Conservation (phyloP, 2,797 vertebrate species). For the Chrosomus eos region DNA sequence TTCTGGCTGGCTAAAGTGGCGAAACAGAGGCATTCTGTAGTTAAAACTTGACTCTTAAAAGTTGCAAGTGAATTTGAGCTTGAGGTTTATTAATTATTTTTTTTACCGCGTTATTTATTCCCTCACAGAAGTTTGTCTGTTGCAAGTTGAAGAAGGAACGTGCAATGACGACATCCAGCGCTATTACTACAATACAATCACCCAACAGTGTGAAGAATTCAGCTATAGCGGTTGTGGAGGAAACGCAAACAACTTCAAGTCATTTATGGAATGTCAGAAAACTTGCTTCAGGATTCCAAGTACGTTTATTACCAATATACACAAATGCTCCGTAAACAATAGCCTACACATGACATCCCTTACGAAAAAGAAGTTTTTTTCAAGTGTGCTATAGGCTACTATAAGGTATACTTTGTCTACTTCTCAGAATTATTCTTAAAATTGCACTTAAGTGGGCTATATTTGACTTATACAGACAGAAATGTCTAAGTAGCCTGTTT, state of each 20-base stretch:
- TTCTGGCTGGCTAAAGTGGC: background rate
- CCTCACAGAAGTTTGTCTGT: slow-evolving; percentile 80
- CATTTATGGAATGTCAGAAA: slow-evolving; percentile 80
- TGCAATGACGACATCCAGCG: slow-evolving; percentile 77
- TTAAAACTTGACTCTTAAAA: background rate
- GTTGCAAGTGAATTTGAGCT: background rate
- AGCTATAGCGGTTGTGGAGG: slow-evolving; percentile 87
- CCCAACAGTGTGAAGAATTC: slow-evolving; percentile 86
- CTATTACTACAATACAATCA: slow-evolving; percentile 86
- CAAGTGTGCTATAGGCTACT: too few species aligned
- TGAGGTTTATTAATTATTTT: background rate
- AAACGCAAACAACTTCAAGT: slow-evolving; percentile 89
- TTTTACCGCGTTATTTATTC: background rate
- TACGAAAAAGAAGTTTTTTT: too few species aligned
- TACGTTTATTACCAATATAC: slow-evolving; percentile 70
- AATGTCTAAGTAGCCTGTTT: too few species aligned
- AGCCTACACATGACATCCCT: background rate
- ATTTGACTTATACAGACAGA: too few species aligned
- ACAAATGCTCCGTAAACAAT: background rate
- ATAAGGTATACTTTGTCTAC: too few species aligned
- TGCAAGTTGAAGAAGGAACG: slow-evolving; percentile 80
- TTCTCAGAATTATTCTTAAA: too few species aligned
- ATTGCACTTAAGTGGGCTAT: too few species aligned
- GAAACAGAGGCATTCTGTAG: background rate
- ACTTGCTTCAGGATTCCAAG: slow-evolving; percentile 87